Evolutionary conservation across 2,113 vertebrate species (phyloP), one percentile per base, ranked within the genome.

Genomic region (Tyrannus savana): DNA sequence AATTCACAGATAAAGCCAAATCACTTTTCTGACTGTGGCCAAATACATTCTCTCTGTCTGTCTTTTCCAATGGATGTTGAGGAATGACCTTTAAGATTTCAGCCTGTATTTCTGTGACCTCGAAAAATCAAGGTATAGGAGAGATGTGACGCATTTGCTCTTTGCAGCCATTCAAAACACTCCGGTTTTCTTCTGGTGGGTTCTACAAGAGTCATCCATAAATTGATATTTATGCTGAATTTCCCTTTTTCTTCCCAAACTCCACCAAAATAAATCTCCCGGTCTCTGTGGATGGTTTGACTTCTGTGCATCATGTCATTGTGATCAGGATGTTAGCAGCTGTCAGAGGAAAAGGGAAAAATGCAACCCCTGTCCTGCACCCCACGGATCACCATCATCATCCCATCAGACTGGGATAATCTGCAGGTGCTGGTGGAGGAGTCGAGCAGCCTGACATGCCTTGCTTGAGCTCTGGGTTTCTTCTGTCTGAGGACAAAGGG

Each of bases 281-380:
- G 1, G 5, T 28, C 23, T 44, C 72, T 28, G 37, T 7, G 49
- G 23, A 17, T 52, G 42, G 11, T 30, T 55, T 31, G 63, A 33
- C 21, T 44, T 60, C 33, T 19, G 9, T 1, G 2, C 39, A 2
- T 17, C 18, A 8, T 1, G 10, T 18, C 28, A 56, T 5, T 49
- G 14, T 3, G 55, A 37, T 66, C 44, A 30, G 56, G 47, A 21
- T 6, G 53, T 62, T 53, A 33, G 58, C 58, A 30, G 68, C 73
- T 30, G 13, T 6, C 17, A 23, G 33, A 33, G 37, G n/a, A 25
- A 35, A 39, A 30, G 11, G 24, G 41, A 13, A 50, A 72, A 62
- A 17, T 0, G 0, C 12, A 33, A 1, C 14, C 19, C 6, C 47
- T 77, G 37, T 24, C 7, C 46, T 52, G 28, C 12, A 31, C 14